These are phyloP conservation scores for Mastomys natalensis DNA, from an alignment of 2,113 vertebrate species.

Conservation along the genomic window DNA sequence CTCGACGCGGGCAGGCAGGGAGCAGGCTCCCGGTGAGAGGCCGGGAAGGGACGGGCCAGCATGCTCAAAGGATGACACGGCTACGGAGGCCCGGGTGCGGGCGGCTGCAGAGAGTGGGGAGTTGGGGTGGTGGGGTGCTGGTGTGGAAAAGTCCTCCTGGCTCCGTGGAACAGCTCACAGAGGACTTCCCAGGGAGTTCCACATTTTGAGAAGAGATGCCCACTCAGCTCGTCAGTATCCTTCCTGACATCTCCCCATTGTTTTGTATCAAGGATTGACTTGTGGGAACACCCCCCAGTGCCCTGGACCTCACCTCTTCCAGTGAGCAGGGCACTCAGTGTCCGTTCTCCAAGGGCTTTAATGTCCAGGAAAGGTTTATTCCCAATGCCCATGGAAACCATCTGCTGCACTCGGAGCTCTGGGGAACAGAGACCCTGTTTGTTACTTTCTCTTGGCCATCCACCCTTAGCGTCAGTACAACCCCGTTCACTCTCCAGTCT, in stretches of 20 bases:
- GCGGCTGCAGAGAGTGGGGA: conserved; percentile 80
- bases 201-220: conserved; percentile 18
- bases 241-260: conserved; percentile 21
- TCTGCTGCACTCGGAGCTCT: conserved; percentile 94
- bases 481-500: not conserved
- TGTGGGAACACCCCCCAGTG: conserved; percentile 35
- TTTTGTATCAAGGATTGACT: conserved; percentile 26
- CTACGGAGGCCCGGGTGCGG: conserved; percentile 79
- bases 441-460: not conserved
- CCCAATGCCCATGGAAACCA: conserved; percentile 93
- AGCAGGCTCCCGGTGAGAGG: conserved; percentile 82
- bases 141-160: conserved; percentile 67
- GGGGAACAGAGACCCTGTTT: conserved; percentile 69
- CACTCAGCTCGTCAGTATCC: not conserved
- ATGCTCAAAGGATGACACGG: conserved; percentile 82
- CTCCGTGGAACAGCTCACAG: conserved; percentile 47
- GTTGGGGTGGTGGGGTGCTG: conserved; percentile 70
- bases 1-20: conserved; percentile 83
- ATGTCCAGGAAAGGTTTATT: conserved; percentile 93
- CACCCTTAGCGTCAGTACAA: not conserved
- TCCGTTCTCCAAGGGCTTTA: conserved; percentile 88
- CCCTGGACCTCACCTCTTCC: conserved; percentile 86
- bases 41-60: conserved; percentile 80
- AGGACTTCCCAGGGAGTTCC: conserved; percentile 60
- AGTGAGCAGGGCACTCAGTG: conserved; percentile 88